Percentiles rank a stretch among this genome's conserved stretches.
These are phyloP conservation scores for Drosophila lini DNA, from an alignment of 1,140 invertebrate species.

Conservation along the genomic window DNA sequence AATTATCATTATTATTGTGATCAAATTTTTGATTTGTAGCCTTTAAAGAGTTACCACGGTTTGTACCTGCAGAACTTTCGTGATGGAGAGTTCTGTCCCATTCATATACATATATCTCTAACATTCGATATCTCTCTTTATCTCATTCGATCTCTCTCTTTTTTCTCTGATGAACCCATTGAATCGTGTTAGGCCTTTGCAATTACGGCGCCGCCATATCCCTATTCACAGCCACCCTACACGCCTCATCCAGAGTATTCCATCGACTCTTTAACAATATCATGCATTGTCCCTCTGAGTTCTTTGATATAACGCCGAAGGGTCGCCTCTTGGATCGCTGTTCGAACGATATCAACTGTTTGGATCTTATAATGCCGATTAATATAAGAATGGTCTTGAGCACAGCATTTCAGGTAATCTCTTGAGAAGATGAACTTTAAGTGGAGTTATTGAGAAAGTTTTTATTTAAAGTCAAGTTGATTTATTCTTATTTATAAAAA, in stretches of 20 bases:
- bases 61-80: slow-evolving; percentile 53
- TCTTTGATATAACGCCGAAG: slow-evolving; percentile 91
- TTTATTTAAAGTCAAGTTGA: not conserved
- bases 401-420: slow-evolving; percentile 76
- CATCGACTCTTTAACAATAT: slow-evolving; percentile 86
- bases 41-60: slow-evolving; percentile 61
- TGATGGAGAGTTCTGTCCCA: slow-evolving; percentile 20
- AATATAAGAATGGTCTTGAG: slow-evolving; percentile 76
- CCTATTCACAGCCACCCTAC: slow-evolving; percentile 87
- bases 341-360: slow-evolving; percentile 89
- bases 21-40: slow-evolving; percentile 64
- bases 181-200: slow-evolving; percentile 61
- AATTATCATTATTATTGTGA: slow-evolving; percentile 24
- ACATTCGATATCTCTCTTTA: slow-evolving; percentile 29
- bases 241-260: slow-evolving; percentile 85
- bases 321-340: slow-evolving; percentile 91
- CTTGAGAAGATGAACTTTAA: not conserved
- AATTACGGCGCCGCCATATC: slow-evolving; percentile 85
- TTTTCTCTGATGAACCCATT: slow-evolving; percentile 1
- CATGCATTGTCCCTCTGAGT: slow-evolving; percentile 89
- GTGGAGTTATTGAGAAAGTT: not conserved
- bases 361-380: slow-evolving; percentile 86
- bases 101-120: slow-evolving; percentile 29
- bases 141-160: slow-evolving; percentile 25
- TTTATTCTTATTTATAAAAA: not conserved